These are phyloP conservation scores for Pharmacophagus antenor DNA, from an alignment of 2,888 invertebrate species.

Conservation along the genomic window DNA sequence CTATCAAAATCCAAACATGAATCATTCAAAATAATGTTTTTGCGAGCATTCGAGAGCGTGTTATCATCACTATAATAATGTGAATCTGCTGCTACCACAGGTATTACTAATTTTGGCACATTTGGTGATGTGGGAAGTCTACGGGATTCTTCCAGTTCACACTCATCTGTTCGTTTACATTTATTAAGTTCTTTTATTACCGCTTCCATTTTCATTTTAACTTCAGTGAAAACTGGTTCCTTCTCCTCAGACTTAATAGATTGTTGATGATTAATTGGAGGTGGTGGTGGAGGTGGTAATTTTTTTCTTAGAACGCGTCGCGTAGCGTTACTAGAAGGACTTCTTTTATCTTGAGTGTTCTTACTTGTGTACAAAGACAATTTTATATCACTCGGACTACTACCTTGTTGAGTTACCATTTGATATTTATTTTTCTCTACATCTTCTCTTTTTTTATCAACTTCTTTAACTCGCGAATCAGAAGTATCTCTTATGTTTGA, in stretches of 20 bases:
- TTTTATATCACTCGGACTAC: slow-evolving; percentile 22
- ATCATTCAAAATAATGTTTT: slow-evolving; percentile 42
- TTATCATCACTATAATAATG: slow-evolving; percentile 67
- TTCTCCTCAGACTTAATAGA: slow-evolving; percentile 45
- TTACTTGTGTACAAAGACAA: slow-evolving; percentile 24
- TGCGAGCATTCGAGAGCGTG: slow-evolving; percentile 46
- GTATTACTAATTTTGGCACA: slow-evolving; percentile 67
- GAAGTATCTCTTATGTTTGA: slow-evolving; percentile 37
- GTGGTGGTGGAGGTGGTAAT: slow-evolving; percentile 71
- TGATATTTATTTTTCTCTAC: slow-evolving; percentile 23
- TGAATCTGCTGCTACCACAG: slow-evolving; percentile 68
- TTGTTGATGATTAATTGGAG: slow-evolving; percentile 44
- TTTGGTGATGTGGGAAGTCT: slow-evolving; percentile 51
- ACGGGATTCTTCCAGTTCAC: slow-evolving; percentile 50
- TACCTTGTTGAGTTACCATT: slow-evolving; percentile 20
- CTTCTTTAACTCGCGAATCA: slow-evolving; percentile 30
- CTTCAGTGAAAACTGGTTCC: slow-evolving; percentile 72
- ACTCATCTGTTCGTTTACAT: slow-evolving; percentile 57
- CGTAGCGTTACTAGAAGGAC: slow-evolving; percentile 57
- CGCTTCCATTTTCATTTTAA: slow-evolving; percentile 82
- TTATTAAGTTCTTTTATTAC: slow-evolving; percentile 80
- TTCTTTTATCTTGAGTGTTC: slow-evolving; percentile 45
- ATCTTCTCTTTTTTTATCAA: slow-evolving; percentile 10
- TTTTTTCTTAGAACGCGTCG: slow-evolving; percentile 62
- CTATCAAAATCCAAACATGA: slow-evolving; percentile 61